Evolutionary conservation across 2,888 invertebrate species (phyloP), one percentile per base, ranked within the genome.

Genomic region (Eurytoma adleriae): DNA sequence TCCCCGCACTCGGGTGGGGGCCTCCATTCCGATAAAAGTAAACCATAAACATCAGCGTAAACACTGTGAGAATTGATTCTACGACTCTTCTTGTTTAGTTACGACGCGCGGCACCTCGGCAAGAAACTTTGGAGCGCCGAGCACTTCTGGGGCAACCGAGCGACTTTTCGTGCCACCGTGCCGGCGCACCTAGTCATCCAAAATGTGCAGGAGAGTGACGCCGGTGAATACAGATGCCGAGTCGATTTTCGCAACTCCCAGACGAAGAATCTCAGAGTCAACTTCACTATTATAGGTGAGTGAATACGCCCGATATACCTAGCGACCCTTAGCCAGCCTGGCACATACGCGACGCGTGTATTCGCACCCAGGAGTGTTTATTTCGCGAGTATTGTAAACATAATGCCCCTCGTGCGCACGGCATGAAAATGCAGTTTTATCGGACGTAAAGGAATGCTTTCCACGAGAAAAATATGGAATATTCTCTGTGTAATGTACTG

Each of bases 171-270:
- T 77, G 91, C 92, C 40, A 92, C 92, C 61, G 91, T 91, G 56
- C 93, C 93, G 0, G 93, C 93, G 0, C 92, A 93, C 84, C 90
- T 94, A 84, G 86, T 86, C 70, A 87, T 90, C 62, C 88, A 88
- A 78, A 87, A 90, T 78, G 84, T 90, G 10, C 87, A 86, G 13
- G 87, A 90, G 81, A 88, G 83, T 83, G 95, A 95, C 89, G 95
- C 94, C 87, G 95, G 95, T 66, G 92, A 94, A 83, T 95, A 95
- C 90, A 92, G 95, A 82, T 95, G 95, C 91, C 92, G 95, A 78
- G 95, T 95, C 78, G 95, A 95, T 89, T 95, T 95, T 90, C 93
- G 94, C 79, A 94, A 95, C 88, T 95, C 95, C 13, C 95, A 95
- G 64, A 95, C 95, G 68, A 92, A 94, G 86, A 95, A 95, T 90